A percentile compares a stretch with the other conserved stretches of the same genome.
phyloP scores from a whole-genome alignment of 2,888 invertebrate species.

The Apamea anceps region DNA sequence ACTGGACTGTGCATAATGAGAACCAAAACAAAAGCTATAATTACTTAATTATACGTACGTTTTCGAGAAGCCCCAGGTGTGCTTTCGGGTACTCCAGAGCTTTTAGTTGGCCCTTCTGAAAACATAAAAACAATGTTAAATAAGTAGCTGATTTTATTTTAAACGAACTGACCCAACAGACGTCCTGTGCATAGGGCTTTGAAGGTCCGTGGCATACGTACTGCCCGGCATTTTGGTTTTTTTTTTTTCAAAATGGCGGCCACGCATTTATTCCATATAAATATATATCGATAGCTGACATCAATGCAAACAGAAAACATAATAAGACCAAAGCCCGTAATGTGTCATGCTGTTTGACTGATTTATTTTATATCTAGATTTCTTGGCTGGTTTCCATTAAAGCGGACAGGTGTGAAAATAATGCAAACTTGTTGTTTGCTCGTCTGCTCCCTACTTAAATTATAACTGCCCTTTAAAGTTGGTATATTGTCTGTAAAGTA shows the following conservation, averaged over 20 bases:
- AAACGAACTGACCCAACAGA: not conserved
- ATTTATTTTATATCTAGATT: not conserved
- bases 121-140: not conserved
- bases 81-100: constrained; percentile 2
- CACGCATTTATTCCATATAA: too few species aligned
- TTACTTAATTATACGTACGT: constrained; percentile 32
- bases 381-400: not conserved
- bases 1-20: not conserved
- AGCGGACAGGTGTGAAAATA: not conserved
- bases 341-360: too few species aligned
- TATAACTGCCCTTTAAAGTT: not conserved
- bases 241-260: too few species aligned
- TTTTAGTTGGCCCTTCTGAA: constrained; percentile 23
- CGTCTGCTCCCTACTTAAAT: not conserved
- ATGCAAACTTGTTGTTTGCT: not conserved
- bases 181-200: not conserved
- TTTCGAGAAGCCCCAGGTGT: constrained; percentile 20
- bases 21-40: not conserved
- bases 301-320: too few species aligned
- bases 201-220: too few species aligned
- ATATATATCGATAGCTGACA: too few species aligned
- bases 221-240: too few species aligned
- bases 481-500: not conserved
- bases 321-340: too few species aligned
- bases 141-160: not conserved